A percentile compares a stretch with the other conserved stretches of the same genome.
Evolutionary conservation across 2,113 vertebrate genomes (phyloP).

Genomic region (Mola mola): DNA sequence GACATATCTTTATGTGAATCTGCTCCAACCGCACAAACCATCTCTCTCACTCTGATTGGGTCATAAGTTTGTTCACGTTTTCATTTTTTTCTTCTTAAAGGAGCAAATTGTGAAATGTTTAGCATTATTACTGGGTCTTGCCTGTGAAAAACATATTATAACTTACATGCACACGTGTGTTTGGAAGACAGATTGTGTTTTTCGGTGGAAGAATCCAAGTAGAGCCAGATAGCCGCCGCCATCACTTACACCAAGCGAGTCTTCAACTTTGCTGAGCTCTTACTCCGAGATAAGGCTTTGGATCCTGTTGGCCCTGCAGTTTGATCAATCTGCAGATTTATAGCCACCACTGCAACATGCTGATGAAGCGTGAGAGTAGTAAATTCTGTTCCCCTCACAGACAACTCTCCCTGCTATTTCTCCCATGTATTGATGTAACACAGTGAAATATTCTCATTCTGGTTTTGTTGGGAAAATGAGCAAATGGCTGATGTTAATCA

Average conservation of each 20-base stretch:
- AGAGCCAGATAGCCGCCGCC: conserved; percentile 47
- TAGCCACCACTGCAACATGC: conserved; percentile 65
- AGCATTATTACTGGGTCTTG: too few species aligned
- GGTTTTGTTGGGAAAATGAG: conserved; percentile 56
- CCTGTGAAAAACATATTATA: too few species aligned
- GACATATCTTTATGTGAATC: conserved; percentile 7
- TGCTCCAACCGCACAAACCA: conserved; percentile 8
- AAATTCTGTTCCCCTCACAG: conserved; percentile 70
- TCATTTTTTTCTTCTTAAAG: too few species aligned
- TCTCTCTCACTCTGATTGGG: conserved; percentile 10
- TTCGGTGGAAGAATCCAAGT: conserved; percentile 33
- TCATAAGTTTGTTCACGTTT: too few species aligned
- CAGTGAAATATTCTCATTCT: conserved; percentile 68
- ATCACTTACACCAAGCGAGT: conserved; percentile 67
- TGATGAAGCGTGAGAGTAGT: conserved; percentile 74
- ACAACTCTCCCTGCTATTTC: conserved; percentile 51
- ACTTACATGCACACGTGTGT: conserved; percentile 6
- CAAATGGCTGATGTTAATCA: conserved; percentile 59
- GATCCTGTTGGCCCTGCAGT: conserved; percentile 66
- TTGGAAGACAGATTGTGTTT: conserved; percentile 34
- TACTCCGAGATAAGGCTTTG: conserved; percentile 73
- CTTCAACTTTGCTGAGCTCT: conserved; percentile 69
- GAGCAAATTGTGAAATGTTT: too few species aligned
- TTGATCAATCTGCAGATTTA: conserved; percentile 80
- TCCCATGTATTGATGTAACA: conserved; percentile 70